A percentile compares a stretch with the other conserved stretches of the same genome.
Conservation (phyloP, 2,888 invertebrate species). For the Diabrotica balteata region DNA sequence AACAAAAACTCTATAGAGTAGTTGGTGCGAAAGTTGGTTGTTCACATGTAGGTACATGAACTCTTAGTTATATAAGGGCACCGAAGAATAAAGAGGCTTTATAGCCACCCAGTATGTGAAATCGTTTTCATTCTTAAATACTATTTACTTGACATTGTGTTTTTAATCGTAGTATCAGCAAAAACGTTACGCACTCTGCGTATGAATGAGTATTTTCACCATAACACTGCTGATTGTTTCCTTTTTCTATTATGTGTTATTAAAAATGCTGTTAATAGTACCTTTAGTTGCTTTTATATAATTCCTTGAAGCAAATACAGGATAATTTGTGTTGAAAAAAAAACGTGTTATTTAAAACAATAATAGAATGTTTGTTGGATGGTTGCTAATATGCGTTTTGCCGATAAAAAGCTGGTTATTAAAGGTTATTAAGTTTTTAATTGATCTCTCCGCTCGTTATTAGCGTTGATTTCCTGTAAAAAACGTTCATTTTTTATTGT, state of each 20-base stretch:
- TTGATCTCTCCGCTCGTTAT: conserved; percentile 25
- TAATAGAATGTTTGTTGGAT: conserved; percentile 29
- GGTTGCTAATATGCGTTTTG: conserved; percentile 21
- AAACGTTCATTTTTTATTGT: conserved; percentile 21
- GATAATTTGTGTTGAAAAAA: conserved; percentile 25
- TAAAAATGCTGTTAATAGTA: conserved; percentile 32
- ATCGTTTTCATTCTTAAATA: too few relatives aligned
- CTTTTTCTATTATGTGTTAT: conserved; percentile 29
- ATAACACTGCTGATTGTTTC: conserved; percentile 30
- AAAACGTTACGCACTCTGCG: conserved; percentile 31
- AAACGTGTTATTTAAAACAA: conserved; percentile 33
- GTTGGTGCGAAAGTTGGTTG: too few relatives aligned
- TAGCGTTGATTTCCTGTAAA: conserved; percentile 28
- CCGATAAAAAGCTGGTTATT: conserved; percentile 23
- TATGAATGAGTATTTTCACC: conserved; percentile 25
- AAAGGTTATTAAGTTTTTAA: conserved; percentile 24
- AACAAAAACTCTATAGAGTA: too few relatives aligned
- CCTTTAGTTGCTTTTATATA: conserved; percentile 24
- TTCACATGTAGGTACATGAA: too few relatives aligned
- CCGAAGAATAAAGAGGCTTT: too few relatives aligned
- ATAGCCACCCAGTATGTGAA: too few relatives aligned
- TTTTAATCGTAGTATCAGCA: too few relatives aligned
- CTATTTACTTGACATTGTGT: too few relatives aligned
- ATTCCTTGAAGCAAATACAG: conserved; percentile 24
- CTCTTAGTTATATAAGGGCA: too few relatives aligned